Evolutionary conservation across 2,797 vertebrate species (phyloP).

Genomic region (Thalassophryne amazonica): DNA sequence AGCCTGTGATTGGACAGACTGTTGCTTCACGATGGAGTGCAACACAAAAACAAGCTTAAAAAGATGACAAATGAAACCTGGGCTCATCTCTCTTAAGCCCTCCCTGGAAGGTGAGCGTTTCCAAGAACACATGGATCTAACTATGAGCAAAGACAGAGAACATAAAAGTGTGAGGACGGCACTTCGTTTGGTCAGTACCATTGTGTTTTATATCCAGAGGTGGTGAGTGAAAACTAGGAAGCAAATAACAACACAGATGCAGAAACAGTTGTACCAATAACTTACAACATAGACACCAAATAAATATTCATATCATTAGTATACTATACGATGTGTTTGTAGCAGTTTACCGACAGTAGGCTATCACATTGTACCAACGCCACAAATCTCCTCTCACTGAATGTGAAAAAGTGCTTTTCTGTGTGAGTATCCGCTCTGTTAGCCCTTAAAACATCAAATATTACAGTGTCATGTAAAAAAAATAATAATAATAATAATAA

Average conservation of each 20-base stretch:
- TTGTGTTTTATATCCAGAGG: conserved; percentile 46
- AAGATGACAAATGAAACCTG: too few relatives aligned
- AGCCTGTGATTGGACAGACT: too few relatives aligned
- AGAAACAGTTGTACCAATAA: conserved; percentile 75
- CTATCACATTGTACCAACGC: conserved; percentile 66
- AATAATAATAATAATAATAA: too few relatives aligned
- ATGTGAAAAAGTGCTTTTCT: conserved; percentile 72
- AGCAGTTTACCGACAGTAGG: conserved; percentile 71
- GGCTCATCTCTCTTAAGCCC: too few relatives aligned
- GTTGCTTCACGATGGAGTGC: too few relatives aligned
- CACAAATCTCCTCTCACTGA: conserved; percentile 27
- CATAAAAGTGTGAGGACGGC: not conserved
- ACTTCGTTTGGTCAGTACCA: conserved; percentile 22
- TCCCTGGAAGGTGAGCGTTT: too few relatives aligned
- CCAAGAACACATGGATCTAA: too few relatives aligned
- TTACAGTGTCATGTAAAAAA: too few relatives aligned
- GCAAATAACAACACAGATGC: conserved; percentile 39
- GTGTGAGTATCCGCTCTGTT: conserved; percentile 37
- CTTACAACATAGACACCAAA: conserved; percentile 78
- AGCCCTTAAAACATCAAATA: conserved; percentile 56
- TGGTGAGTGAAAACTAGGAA: conserved; percentile 32
- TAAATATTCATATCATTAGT: conserved; percentile 82
- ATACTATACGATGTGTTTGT: conserved; percentile 74
- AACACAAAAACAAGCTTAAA: too few relatives aligned
- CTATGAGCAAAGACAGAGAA: not conserved